A percentile compares a stretch with the other conserved stretches of the same genome.
Conservation (phyloP, 2,888 invertebrate species). For the Andrena chrysosceles region DNA sequence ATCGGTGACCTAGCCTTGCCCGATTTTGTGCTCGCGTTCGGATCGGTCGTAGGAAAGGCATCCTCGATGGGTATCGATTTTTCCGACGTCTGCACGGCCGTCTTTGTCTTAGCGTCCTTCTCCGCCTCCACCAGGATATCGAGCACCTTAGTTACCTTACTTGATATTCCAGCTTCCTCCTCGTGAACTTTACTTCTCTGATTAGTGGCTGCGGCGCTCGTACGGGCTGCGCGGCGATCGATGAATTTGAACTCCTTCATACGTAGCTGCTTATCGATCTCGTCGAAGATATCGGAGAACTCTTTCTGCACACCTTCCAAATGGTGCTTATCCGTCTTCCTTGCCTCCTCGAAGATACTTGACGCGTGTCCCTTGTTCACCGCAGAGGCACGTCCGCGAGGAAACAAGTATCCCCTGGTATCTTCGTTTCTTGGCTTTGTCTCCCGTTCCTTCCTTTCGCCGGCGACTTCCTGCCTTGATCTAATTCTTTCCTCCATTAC, state of each 20-base stretch:
- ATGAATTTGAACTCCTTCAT: conserved; percentile 63
- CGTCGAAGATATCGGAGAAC: conserved; percentile 79
- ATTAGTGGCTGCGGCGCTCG: conserved; percentile 34
- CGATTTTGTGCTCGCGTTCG: conserved; percentile 46
- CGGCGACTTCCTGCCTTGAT: conserved; percentile 49
- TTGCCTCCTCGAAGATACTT: conserved; percentile 19
- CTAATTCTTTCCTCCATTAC: conserved; percentile 50
- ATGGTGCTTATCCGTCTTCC: conserved; percentile 32
- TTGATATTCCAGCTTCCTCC: conserved; percentile 69
- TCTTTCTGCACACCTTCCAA: conserved; percentile 69
- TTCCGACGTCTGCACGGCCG: conserved; percentile 39
- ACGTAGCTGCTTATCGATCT: conserved; percentile 77
- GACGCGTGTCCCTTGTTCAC: conserved; percentile 33
- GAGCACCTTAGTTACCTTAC: conserved; percentile 76
- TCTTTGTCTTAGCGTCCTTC: conserved; percentile 69
- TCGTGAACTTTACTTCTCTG: conserved; percentile 51
- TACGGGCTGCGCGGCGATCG: conserved; percentile 38
- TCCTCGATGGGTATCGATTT: conserved; percentile 56
- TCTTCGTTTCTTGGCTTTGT: conserved; percentile 43
- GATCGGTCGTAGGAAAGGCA: conserved; percentile 35
- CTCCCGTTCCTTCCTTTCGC: conserved; percentile 40
- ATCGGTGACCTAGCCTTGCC: conserved; percentile 44
- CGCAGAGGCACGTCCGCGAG: conserved; percentile 29
- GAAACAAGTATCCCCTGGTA: conserved; percentile 34
- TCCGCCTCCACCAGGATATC: conserved; percentile 77